Conservation (phyloP, 92 coral and sea anemone species). For the Galaxea fascicularis region DNA sequence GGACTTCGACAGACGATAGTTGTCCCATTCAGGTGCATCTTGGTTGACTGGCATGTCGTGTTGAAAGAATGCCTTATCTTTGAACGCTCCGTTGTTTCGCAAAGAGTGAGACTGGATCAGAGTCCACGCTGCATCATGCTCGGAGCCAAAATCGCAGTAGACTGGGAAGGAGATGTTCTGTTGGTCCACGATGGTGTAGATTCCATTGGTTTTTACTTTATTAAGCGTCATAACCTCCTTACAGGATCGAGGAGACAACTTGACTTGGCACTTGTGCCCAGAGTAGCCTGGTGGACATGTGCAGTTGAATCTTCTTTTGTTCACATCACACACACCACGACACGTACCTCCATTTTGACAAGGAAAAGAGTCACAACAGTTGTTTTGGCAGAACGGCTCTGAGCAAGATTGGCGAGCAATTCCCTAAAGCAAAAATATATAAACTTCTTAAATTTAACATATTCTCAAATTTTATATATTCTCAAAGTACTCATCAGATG, state of each 20-base stretch:
- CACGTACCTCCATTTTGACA: constrained; percentile 37
- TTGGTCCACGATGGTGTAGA: constrained; percentile 31
- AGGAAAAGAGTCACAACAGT: constrained; percentile 18
- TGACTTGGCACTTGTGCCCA: constrained; percentile 25
- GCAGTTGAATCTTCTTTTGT: neutral
- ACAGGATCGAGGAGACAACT: constrained; percentile 14
- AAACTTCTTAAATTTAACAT: too few relatives aligned
- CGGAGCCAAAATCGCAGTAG: constrained; percentile 55
- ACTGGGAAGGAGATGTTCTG: constrained; percentile 21
- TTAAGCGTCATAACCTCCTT: constrained; percentile 8
- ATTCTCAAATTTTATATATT: too few relatives aligned
- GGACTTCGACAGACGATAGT: constrained; percentile 40
- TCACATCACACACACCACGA: constrained; percentile 15
- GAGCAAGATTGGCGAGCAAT: neutral
- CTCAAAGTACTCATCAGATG: too few relatives aligned
- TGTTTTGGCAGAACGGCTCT: neutral
- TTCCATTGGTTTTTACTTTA: constrained; percentile 17
- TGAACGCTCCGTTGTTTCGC: neutral
- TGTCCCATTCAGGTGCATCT: constrained; percentile 22
- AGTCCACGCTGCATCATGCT: constrained; percentile 57
- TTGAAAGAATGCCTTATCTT: neutral
- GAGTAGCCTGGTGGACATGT: constrained; percentile 15
- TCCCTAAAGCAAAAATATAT: neutral
- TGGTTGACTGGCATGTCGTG: constrained; percentile 39
- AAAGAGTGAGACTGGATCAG: constrained; percentile 44